These are phyloP conservation scores for Fratercula arctica DNA, from an alignment of 2,797 vertebrate species.

Conservation along the genomic window DNA sequence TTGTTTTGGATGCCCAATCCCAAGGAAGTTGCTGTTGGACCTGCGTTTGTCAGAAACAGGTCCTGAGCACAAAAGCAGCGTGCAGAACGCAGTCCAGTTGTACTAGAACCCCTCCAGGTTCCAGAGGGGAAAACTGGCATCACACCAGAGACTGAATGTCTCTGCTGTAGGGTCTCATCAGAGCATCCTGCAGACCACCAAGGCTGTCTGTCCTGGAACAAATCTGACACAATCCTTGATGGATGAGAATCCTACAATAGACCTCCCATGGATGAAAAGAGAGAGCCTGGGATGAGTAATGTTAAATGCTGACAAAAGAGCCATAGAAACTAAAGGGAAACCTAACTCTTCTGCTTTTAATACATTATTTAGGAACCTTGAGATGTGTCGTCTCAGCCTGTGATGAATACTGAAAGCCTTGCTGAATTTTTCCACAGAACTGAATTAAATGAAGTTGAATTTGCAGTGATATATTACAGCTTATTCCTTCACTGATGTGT, in stretches of 20 bases:
- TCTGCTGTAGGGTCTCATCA: not conserved
- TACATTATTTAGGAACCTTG: slow-evolving; percentile 22
- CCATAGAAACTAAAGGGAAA: not conserved
- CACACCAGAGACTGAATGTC: not conserved
- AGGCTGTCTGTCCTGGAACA: not conserved
- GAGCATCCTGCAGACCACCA: not conserved
- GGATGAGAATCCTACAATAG: not conserved
- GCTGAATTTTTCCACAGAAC: not conserved
- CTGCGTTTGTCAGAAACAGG: not conserved
- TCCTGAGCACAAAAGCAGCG: not conserved
- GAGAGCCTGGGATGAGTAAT: not conserved
- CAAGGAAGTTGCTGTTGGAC: not conserved
- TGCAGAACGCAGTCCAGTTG: rapidly evolving
- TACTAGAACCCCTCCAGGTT: not conserved
- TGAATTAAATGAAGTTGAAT: not conserved
- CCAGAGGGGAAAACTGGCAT: not conserved
- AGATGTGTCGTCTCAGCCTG: not conserved
- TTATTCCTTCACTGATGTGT: not conserved
- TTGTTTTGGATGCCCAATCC: not conserved
- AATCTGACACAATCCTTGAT: not conserved
- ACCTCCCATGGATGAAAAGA: not conserved
- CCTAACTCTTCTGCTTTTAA: slow-evolving; percentile 10
- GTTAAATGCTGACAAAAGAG: not conserved
- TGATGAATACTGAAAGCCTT: not conserved
- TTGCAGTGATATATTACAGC: not conserved